Percentiles rank a stretch among this genome's conserved stretches.
Evolutionary conservation across 2,797 vertebrate genomes (phyloP).

Genomic region (Limnodromus scolopaceus): DNA sequence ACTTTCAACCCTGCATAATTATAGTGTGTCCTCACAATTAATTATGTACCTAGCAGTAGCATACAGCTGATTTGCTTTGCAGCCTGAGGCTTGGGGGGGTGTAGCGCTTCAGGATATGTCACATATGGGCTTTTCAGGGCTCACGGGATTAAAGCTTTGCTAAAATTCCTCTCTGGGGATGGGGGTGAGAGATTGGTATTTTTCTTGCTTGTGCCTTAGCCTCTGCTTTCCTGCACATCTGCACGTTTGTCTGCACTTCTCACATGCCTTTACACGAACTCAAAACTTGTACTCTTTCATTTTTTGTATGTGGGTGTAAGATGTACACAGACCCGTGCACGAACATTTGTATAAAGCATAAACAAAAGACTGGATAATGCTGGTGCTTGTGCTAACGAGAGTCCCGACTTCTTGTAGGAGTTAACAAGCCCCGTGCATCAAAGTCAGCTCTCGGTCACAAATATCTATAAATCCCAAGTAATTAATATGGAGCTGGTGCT

Average conservation of each 20-base stretch:
- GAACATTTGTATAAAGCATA: slow-evolving; percentile 1
- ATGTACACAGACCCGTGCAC: slow-evolving; percentile 1
- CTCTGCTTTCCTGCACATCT: slow-evolving; percentile 10
- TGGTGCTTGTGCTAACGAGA: not conserved
- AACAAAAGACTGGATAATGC: not conserved
- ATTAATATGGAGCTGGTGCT: not conserved
- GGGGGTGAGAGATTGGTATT: slow-evolving; percentile 4
- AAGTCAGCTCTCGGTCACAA: not conserved
- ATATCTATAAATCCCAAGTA: not conserved
- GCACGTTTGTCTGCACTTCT: slow-evolving; percentile 38
- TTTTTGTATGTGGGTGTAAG: slow-evolving; percentile 48
- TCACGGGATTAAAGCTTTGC: slow-evolving; percentile 16
- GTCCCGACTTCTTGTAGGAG: not conserved
- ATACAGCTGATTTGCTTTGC: not conserved
- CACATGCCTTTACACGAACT: slow-evolving; percentile 63
- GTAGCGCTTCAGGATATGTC: not conserved
- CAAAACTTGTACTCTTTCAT: slow-evolving; percentile 2
- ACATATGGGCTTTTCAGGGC: not conserved
- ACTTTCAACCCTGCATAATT: not conserved
- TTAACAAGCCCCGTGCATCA: not conserved
- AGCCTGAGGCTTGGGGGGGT: not conserved
- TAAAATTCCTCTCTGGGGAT: slow-evolving; percentile 24
- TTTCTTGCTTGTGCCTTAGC: slow-evolving; percentile 18
- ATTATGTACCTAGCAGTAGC: not conserved
- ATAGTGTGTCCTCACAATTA: not conserved